Evolutionary conservation across 2,888 invertebrate species (phyloP), one percentile per base, ranked within the genome.

Genomic region (Leptopilina syphax): DNA sequence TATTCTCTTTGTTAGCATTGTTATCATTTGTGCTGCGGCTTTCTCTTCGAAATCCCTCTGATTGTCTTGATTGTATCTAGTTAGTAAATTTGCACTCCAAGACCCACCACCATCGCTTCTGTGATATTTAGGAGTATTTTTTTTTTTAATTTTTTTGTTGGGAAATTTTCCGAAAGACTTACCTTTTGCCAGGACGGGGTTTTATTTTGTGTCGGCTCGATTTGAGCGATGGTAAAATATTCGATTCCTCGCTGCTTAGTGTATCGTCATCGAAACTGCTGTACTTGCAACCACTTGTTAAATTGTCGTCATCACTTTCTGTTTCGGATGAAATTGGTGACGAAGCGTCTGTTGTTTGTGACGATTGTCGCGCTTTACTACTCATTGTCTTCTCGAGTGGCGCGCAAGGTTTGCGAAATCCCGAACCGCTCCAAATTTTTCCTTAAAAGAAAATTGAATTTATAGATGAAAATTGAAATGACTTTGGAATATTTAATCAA

Each of bases 61-160:
- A 87, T 96, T 95, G 91, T 97, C 97, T 91, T 97, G 97, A 92
- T 97, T 97, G 88, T 96, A 96, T 85, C 97, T 94, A 5, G 96
- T 96, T 0, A 96, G 96, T 79, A 96, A 92, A 85, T 96, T 95
- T 27, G 95, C 93, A 82, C 95, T 95, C 97, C 97, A 97, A 86
- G 95, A 94, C 41, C 95, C 94, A 6, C 94, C 94, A 10, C 93
- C 92, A 67, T 93, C 93, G 67, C 93, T 85, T 76, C 89, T 89
- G 44, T 24, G 41, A 82, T 77, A 76, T 65, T 57, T 10, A 4
- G 44, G 13, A 41, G 3, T 41, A n/a, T 60, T 27, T 66, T 27
- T 5, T 34, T 66, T 41, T 34, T 66, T 41, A 44, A 27, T 66
- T 13, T 13, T 50, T 77, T 65, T 18, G 2, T 27, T 27, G 27